Percentiles rank a stretch among this genome's conserved stretches.
These are phyloP conservation scores for Troglohyphantes excavatus DNA, from an alignment of 2,888 invertebrate genomes.

Conservation along the genomic window DNA sequence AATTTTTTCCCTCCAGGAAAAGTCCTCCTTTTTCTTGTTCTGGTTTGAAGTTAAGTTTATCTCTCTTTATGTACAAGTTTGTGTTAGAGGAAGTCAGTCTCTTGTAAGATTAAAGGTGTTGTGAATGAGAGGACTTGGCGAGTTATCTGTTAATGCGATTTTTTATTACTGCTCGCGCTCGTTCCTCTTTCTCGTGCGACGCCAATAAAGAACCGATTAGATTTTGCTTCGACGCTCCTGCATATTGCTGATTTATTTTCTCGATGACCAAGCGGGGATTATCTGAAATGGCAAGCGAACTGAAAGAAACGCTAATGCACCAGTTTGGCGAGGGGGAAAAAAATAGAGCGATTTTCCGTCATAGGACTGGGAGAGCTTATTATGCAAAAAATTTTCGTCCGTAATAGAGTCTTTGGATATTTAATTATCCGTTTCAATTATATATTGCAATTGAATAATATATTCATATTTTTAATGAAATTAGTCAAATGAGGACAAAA, in stretches of 20 bases:
- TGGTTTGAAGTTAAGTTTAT: background rate
- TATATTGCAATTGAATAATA: background rate
- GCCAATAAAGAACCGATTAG: conserved; percentile 11
- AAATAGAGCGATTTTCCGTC: too few species aligned
- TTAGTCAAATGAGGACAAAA: background rate
- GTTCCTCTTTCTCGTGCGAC: background rate
- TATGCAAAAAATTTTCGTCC: background rate
- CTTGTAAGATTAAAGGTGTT: conserved; percentile 25
- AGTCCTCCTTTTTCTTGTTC: background rate
- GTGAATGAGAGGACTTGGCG: background rate
- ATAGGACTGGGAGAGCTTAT: background rate
- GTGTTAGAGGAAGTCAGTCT: background rate
- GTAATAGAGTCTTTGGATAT: background rate
- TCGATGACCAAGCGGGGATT: background rate
- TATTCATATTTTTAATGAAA: background rate
- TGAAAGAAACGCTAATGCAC: background rate
- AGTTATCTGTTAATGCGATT: too few species aligned
- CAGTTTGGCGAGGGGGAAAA: background rate
- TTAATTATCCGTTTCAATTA: background rate
- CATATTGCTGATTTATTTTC: conserved; percentile 12
- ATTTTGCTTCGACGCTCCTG: background rate
- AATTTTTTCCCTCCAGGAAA: background rate
- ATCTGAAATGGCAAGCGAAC: background rate
- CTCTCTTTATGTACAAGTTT: too few species aligned
- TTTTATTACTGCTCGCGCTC: background rate